Conservation (phyloP, 2,888 invertebrate species). For the Apotomis betuletana region DNA sequence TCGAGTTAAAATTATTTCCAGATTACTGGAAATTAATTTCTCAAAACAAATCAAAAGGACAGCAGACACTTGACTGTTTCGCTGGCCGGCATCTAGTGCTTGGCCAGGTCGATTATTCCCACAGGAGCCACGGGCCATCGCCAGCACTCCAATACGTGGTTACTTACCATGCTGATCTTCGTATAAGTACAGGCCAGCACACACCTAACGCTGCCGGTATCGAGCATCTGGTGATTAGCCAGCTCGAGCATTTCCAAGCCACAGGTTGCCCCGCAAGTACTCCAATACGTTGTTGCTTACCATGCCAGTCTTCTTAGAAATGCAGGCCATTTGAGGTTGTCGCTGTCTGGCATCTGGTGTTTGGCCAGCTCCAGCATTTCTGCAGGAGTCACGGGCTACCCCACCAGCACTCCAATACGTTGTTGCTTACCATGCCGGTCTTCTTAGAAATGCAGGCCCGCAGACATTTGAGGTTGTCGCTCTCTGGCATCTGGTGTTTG, state of each 20-base stretch:
- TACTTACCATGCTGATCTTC: slow-evolving; percentile 73
- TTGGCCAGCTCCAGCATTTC: slow-evolving; percentile 59
- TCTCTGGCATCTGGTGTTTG: slow-evolving; percentile 60
- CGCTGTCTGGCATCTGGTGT: slow-evolving; percentile 60
- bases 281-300: slow-evolving; percentile 63
- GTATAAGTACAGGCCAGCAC: slow-evolving; percentile 77
- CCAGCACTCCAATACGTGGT: slow-evolving; percentile 57
- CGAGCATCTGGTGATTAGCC: slow-evolving; percentile 58
- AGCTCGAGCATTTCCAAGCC: slow-evolving; percentile 57
- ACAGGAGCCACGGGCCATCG: not conserved
- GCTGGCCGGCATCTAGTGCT: too few species aligned
- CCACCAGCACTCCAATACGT: slow-evolving; percentile 58
- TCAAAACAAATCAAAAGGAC: too few species aligned
- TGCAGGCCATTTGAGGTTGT: slow-evolving; percentile 71
- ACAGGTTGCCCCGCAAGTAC: slow-evolving; percentile 58
- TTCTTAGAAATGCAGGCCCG: slow-evolving; percentile 77
- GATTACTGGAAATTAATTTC: too few species aligned
- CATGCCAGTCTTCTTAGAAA: slow-evolving; percentile 73
- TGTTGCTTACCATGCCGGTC: slow-evolving; percentile 70
- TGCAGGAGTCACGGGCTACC: slow-evolving; percentile 52
- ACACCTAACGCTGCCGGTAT: slow-evolving; percentile 65
- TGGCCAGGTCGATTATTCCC: too few species aligned
- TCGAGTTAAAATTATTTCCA: too few species aligned
- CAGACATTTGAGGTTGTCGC: slow-evolving; percentile 67
- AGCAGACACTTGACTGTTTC: too few species aligned